A percentile compares a stretch with the other conserved stretches of the same genome.
phyloP scores from a whole-genome alignment of 1,140 invertebrate genomes.

The Panulirus ornatus region DNA sequence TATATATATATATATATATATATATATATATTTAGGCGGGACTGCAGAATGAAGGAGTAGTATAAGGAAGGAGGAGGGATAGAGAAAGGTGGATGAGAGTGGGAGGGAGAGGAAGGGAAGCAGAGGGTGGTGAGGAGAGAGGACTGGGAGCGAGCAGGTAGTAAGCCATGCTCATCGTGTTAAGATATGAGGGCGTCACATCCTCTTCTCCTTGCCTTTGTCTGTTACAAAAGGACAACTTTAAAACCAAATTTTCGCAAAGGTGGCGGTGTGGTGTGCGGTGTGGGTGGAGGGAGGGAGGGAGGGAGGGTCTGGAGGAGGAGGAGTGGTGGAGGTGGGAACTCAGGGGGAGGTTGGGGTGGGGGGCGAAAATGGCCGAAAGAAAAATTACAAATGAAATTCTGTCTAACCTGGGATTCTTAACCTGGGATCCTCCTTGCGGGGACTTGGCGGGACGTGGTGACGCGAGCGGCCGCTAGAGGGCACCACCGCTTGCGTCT shows the following conservation, averaged over 20 bases:
- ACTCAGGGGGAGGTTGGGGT: not conserved
- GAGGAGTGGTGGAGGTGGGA: too few relatives aligned
- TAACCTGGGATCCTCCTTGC: slow-evolving; percentile 6
- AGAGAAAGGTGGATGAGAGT: not conserved
- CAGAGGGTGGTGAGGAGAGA: not conserved
- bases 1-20: too few relatives aligned
- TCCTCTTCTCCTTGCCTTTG: slow-evolving; percentile 44
- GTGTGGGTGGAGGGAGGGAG: not conserved
- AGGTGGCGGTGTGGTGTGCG: too few relatives aligned
- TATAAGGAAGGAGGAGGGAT: not conserved
- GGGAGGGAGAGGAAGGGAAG: not conserved
- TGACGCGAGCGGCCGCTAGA: slow-evolving; percentile 28
- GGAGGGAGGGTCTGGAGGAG: too few relatives aligned
- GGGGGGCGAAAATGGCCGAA: not conserved
- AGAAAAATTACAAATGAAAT: slow-evolving; percentile 48
- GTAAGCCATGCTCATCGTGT: not conserved
- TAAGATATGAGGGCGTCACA: slow-evolving; percentile 34
- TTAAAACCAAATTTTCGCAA: slow-evolving; percentile 54
- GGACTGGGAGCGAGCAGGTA: not conserved
- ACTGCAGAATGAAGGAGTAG: not conserved
- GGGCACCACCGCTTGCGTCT: slow-evolving; percentile 15
- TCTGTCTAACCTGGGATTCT: slow-evolving; percentile 38
- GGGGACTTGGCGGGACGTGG: slow-evolving; percentile 20
- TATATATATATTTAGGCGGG: too few relatives aligned
- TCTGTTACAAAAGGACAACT: slow-evolving; percentile 47